Conservation (phyloP, 1,140 invertebrate species). For the Bacillus rossius region DNA sequence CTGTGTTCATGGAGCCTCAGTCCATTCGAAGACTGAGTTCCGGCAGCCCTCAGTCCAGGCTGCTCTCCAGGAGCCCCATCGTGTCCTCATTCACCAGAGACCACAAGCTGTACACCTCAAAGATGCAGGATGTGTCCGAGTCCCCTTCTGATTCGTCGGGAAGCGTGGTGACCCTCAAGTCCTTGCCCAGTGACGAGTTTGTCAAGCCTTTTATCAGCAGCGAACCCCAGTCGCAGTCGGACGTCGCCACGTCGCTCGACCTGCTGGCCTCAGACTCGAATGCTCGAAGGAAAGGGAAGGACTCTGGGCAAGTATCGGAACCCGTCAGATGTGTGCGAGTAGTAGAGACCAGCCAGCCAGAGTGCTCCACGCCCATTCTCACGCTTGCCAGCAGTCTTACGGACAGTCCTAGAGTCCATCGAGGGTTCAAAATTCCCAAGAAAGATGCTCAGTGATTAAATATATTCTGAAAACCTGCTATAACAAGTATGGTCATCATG, state of each 20-base stretch:
- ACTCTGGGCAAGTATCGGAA: neutral
- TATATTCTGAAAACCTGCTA: too few relatives aligned
- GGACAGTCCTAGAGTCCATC: conserved; percentile 34
- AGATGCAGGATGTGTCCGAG: neutral
- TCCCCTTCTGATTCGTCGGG: too few relatives aligned
- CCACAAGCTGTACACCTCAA: neutral
- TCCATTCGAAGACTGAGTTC: too few relatives aligned
- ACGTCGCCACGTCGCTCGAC: too few relatives aligned
- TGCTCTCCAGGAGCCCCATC: neutral
- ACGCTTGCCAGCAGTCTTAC: conserved; percentile 41
- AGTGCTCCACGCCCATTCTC: conserved; percentile 32
- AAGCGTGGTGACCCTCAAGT: too few relatives aligned
- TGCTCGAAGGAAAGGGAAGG: neutral
- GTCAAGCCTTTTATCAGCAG: too few relatives aligned
- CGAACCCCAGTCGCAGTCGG: too few relatives aligned
- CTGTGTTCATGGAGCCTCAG: too few relatives aligned
- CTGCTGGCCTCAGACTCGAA: neutral
- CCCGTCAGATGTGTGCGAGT: too few relatives aligned
- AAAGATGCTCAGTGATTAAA: neutral
- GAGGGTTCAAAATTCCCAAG: conserved; percentile 32
- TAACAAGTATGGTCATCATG: too few relatives aligned
- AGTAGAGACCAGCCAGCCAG: neutral
- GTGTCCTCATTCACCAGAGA: conserved; percentile 7
- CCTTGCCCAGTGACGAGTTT: too few relatives aligned
- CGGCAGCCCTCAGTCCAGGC: too few relatives aligned